These are phyloP conservation scores for Anoplolepis gracilipes DNA, from an alignment of 1,140 invertebrate species.

Conservation along the genomic window DNA sequence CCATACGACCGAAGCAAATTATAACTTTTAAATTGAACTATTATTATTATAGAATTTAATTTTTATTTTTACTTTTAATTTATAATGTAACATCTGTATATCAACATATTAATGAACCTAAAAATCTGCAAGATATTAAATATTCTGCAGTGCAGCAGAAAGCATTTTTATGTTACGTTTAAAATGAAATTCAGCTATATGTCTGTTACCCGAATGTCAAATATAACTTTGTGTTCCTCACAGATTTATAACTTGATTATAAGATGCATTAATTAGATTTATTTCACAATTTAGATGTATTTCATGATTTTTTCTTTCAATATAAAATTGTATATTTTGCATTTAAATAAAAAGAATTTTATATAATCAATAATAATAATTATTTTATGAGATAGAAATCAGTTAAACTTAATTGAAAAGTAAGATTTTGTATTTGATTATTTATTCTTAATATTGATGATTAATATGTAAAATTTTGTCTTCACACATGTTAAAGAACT, in stretches of 20 bases:
- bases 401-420: background rate
- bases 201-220: background rate
- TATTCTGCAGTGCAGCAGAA: background rate
- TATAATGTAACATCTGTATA: too few relatives aligned
- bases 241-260: background rate
- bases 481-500: constrained; percentile 15
- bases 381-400: background rate
- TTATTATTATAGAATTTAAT: background rate
- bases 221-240: background rate
- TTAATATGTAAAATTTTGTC: constrained; percentile 10
- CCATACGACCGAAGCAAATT: background rate
- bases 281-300: too few relatives aligned
- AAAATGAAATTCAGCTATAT: background rate
- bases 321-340: background rate
- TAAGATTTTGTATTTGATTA: background rate
- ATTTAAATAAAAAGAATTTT: background rate
- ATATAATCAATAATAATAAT: background rate
- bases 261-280: background rate
- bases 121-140: background rate
- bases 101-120: background rate
- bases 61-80: background rate
- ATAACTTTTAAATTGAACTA: background rate
- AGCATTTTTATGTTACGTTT: background rate
- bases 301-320: background rate
- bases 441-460: background rate